A percentile compares a stretch with the other conserved stretches of the same genome.
These are phyloP conservation scores for Corbicula japonica DNA, from an alignment of 2,888 invertebrate species.

Conservation along the genomic window DNA sequence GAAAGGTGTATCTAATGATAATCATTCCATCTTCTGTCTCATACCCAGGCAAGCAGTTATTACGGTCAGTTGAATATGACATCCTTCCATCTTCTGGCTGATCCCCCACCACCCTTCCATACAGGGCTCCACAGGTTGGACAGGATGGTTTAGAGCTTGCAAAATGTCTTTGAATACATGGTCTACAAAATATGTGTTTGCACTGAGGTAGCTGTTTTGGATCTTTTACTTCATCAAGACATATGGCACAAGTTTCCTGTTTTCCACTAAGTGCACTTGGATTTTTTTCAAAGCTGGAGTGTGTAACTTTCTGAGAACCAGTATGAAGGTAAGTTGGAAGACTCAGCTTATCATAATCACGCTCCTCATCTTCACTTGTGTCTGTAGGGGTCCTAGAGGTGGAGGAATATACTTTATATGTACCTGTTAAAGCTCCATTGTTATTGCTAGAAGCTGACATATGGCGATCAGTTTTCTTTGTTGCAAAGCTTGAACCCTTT, in stretches of 20 bases:
- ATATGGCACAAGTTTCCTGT: constrained; percentile 68
- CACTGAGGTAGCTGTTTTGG: constrained; percentile 71
- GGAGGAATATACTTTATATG: not conserved
- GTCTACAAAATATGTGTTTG: constrained; percentile 77
- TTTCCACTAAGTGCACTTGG: no score
- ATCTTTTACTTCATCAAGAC: constrained; percentile 61
- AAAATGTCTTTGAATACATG: constrained; percentile 77
- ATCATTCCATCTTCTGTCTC: constrained; percentile 52
- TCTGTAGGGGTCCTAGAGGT: not conserved
- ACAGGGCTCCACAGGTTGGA: constrained; percentile 78
- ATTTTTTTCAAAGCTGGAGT: no score
- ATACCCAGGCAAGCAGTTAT: constrained; percentile 60
- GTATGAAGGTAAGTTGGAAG: constrained; percentile 43
- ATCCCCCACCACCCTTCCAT: constrained; percentile 76
- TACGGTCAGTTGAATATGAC: constrained; percentile 48
- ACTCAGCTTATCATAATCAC: constrained; percentile 43
- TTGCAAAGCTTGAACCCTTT: not conserved
- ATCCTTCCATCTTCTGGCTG: constrained; percentile 80
- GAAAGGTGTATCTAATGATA: constrained; percentile 65
- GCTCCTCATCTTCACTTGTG: constrained; percentile 20
- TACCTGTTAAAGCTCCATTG: constrained; percentile 4
- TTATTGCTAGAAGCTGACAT: not conserved
- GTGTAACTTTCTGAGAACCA: not conserved
- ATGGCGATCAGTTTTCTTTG: not conserved
- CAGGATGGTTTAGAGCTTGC: constrained; percentile 73